Percentiles rank a stretch among this genome's conserved stretches.
Evolutionary conservation across 2,113 vertebrate species (phyloP).

Genomic region (Albula goreensis): DNA sequence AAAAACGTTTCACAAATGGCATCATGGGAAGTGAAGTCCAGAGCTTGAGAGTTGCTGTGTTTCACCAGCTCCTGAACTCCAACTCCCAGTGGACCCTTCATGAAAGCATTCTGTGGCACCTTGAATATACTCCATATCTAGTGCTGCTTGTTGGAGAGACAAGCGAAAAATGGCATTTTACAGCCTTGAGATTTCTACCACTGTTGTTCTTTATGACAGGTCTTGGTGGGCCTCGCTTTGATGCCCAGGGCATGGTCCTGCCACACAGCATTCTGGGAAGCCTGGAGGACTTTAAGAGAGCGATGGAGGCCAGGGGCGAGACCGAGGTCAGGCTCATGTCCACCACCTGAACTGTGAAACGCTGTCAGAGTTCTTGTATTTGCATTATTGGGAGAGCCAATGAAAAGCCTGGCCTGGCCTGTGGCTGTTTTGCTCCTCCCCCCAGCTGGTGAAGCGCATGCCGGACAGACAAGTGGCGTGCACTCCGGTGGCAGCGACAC

Average conservation of each 20-base stretch:
- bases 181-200: neutral
- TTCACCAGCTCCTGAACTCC: too few species aligned
- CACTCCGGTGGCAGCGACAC: conserved; percentile 19
- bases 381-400: neutral
- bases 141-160: neutral
- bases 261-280: conserved; percentile 86
- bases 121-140: neutral
- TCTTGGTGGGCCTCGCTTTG: conserved; percentile 52
- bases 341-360: too few species aligned
- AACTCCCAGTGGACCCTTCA: too few species aligned
- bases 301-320: conserved; percentile 75
- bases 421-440: neutral
- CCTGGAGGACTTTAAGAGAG: conserved; percentile 78
- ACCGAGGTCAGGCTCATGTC: conserved; percentile 60
- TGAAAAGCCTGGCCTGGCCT: neutral
- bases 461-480: conserved; percentile 28
- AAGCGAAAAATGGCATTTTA: neutral
- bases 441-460: conserved; percentile 69
- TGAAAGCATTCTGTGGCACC: neutral
- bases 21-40: too few species aligned
- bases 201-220: conserved; percentile 52
- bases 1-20: too few species aligned
- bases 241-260: conserved; percentile 69
- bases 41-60: too few species aligned
- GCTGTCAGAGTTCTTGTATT: neutral